A percentile compares a stretch with the other conserved stretches of the same genome.
Evolutionary conservation across 30 jellyfish, hydroid and myxozoan species (phyloP).

Genomic region (Sanderia malayensis): DNA sequence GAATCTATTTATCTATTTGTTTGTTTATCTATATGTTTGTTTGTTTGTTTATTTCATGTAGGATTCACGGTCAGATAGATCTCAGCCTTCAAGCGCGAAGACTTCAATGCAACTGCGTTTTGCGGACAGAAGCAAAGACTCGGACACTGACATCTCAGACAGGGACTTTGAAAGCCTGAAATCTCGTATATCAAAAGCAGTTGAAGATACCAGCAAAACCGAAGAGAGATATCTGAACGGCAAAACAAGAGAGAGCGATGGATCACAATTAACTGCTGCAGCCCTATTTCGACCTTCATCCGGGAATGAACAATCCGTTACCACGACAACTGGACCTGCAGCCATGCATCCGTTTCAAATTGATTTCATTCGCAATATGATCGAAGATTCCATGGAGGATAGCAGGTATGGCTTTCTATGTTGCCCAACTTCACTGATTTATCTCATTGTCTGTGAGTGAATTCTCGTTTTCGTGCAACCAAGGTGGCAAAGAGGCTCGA

Average conservation of each 20-base stretch:
- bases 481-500: too few species aligned
- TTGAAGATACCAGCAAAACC: too few species aligned
- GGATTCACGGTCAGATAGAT: not conserved
- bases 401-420: slow-evolving; percentile 76
- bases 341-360: slow-evolving; percentile 68
- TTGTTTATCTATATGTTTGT: too few species aligned
- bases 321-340: slow-evolving; percentile 6
- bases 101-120: not conserved
- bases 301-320: slow-evolving; percentile 8
- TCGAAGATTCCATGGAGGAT: slow-evolving; percentile 94
- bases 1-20: too few species aligned
- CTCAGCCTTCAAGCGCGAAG: not conserved
- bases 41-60: too few species aligned
- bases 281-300: not conserved
- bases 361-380: slow-evolving; percentile 80
- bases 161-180: not conserved
- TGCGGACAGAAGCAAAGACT: not conserved
- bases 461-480: too few species aligned
- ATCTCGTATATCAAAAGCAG: not conserved
- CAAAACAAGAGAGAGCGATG: not conserved
- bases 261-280: too few species aligned
- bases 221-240: too few species aligned
- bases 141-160: not conserved
- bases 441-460: too few species aligned
- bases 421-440: too few species aligned